Percentiles rank a stretch among this genome's conserved stretches.
These are phyloP conservation scores for Tanypteryx hageni DNA, from an alignment of 2,888 invertebrate genomes.

Conservation along the genomic window DNA sequence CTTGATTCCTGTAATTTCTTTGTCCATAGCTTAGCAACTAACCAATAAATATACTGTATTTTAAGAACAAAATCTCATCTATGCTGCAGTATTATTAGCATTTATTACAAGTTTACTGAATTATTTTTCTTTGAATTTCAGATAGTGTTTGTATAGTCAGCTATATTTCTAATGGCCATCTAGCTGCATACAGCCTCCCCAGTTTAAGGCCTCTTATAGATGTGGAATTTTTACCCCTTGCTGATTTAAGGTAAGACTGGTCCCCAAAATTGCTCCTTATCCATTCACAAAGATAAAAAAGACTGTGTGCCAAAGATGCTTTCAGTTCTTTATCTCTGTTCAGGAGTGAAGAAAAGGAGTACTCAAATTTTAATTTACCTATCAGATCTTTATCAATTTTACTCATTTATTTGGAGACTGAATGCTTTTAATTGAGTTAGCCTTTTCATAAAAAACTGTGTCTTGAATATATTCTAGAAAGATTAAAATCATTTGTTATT, in stretches of 20 bases:
- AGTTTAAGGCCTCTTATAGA: constrained; percentile 95
- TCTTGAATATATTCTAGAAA: background rate
- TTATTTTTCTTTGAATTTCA: constrained; percentile 75
- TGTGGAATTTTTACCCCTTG: constrained; percentile 94
- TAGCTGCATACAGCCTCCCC: constrained; percentile 96
- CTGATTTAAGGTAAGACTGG: constrained; percentile 90
- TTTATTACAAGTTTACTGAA: background rate
- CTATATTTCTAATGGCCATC: constrained; percentile 95
- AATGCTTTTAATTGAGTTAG: background rate
- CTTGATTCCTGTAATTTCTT: too few species aligned
- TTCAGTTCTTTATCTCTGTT: constrained; percentile 45
- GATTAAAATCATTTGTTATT: background rate
- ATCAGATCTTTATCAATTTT: constrained; percentile 46
- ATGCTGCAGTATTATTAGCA: too few species aligned
- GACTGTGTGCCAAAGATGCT: constrained; percentile 57
- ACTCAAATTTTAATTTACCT: constrained; percentile 57
- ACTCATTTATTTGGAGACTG: constrained; percentile 45
- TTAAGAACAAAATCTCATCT: background rate
- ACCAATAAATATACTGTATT: background rate
- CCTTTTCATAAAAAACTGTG: background rate
- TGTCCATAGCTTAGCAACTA: background rate
- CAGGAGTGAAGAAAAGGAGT: constrained; percentile 57
- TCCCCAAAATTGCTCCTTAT: background rate
- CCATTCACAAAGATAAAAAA: constrained; percentile 28
- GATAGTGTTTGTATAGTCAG: constrained; percentile 96